These are phyloP conservation scores for Chelonia mydas DNA, from an alignment of 2,797 vertebrate species.

Conservation along the genomic window DNA sequence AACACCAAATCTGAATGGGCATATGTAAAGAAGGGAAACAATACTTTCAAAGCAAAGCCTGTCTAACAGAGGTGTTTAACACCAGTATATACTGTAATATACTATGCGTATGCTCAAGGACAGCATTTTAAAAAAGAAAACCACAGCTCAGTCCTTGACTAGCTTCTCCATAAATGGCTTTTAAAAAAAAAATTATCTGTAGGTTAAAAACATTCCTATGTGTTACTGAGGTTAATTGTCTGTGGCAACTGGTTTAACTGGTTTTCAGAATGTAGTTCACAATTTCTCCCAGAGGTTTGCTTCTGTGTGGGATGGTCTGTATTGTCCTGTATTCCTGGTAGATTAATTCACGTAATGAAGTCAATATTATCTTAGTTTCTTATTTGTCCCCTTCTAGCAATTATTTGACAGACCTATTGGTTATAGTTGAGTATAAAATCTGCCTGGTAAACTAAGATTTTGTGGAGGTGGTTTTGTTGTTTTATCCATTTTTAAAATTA, in stretches of 20 bases:
- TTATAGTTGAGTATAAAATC: not conserved
- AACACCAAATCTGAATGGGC: not conserved
- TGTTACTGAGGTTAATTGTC: too few relatives aligned
- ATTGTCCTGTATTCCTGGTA: not conserved
- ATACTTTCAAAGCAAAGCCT: not conserved
- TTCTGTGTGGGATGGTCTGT: not conserved
- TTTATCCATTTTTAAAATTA: not conserved
- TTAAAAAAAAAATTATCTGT: not conserved
- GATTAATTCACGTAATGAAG: not conserved
- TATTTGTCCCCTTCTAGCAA: not conserved
- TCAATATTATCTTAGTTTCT: not conserved
- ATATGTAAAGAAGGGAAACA: not conserved
- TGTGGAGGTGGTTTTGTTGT: not conserved
- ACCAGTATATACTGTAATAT: not conserved
- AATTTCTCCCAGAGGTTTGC: not conserved
- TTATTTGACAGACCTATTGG: not conserved
- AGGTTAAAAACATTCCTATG: not conserved
- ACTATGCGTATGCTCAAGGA: not conserved
- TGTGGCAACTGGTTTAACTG: not conserved
- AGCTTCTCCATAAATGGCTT: not conserved
- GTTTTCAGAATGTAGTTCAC: not conserved
- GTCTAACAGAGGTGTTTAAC: not conserved
- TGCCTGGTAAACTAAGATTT: not conserved
- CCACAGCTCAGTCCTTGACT: not conserved
- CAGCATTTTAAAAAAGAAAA: not conserved